A percentile compares a stretch with the other conserved stretches of the same genome.
Evolutionary conservation across 2,888 invertebrate genomes (phyloP).

Genomic region (Harpagoxenus sublaevis): DNA sequence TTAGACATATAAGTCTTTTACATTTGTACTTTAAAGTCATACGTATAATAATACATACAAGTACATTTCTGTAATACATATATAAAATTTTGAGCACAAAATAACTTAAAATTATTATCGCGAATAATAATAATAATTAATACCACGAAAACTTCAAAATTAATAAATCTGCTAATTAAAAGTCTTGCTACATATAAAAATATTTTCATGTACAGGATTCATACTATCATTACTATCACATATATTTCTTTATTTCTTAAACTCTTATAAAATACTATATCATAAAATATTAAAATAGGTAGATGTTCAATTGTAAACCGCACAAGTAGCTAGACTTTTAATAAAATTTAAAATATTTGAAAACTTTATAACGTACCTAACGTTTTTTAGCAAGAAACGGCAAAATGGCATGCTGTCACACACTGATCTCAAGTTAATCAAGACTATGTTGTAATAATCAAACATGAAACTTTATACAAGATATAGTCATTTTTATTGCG

Average conservation of each 20-base stretch:
- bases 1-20: neutral
- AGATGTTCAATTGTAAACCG: neutral
- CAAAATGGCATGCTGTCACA: neutral
- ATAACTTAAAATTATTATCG: neutral
- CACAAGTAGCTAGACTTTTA: neutral
- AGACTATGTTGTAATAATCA: neutral
- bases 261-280: slow-evolving; percentile 1
- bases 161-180: neutral
- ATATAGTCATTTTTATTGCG: no score
- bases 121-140: neutral
- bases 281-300: slow-evolving; percentile 3
- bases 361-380: neutral
- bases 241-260: neutral
- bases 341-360: slow-evolving; percentile 13
- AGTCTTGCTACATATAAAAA: neutral
- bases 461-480: neutral
- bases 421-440: neutral
- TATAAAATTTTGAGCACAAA: neutral
- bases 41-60: neutral
- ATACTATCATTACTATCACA: no score
- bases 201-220: neutral
- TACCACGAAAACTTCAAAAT: neutral
- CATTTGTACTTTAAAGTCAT: neutral
- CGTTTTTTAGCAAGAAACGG: neutral
- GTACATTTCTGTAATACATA: neutral